Conservation (phyloP, 2,888 invertebrate genomes). For the Oxycera nigricornis region DNA sequence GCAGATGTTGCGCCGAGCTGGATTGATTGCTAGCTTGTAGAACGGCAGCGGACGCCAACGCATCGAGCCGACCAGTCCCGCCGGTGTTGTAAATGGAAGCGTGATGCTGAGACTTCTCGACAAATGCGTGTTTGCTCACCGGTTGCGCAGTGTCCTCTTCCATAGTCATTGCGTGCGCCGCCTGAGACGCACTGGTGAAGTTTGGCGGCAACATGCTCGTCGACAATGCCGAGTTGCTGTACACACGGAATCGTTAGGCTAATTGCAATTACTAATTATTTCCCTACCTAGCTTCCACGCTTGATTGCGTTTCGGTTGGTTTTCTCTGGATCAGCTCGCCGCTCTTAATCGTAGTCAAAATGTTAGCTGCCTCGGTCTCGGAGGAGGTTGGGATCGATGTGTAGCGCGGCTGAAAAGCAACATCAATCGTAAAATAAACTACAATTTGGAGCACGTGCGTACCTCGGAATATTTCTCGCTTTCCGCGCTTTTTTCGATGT, state of each 20-base stretch:
- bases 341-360: slow-evolving; percentile 58
- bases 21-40: slow-evolving; percentile 53
- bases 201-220: not conserved
- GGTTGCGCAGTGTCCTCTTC: slow-evolving; percentile 4
- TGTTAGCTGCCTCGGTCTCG: slow-evolving; percentile 59
- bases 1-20: slow-evolving; percentile 20
- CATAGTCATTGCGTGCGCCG: not conserved
- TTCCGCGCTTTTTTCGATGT: not conserved
- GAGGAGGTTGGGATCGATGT: slow-evolving; percentile 52
- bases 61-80: slow-evolving; percentile 55
- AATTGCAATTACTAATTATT: not conserved
- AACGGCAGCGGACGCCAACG: slow-evolving; percentile 58
- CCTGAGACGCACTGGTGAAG: not conserved
- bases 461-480: not conserved
- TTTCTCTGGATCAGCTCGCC: slow-evolving; percentile 50
- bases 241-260: not conserved
- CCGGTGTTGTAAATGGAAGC: slow-evolving; percentile 27
- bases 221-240: not conserved
- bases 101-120: not conserved
- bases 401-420: not conserved
- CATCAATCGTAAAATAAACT: no score
- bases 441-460: not conserved
- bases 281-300: slow-evolving; percentile 1
- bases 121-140: no score
- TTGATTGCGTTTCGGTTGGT: not conserved